A percentile compares a stretch with the other conserved stretches of the same genome.
Evolutionary conservation across 2,888 invertebrate species (phyloP).

Genomic region (Temnothorax ravouxi): DNA sequence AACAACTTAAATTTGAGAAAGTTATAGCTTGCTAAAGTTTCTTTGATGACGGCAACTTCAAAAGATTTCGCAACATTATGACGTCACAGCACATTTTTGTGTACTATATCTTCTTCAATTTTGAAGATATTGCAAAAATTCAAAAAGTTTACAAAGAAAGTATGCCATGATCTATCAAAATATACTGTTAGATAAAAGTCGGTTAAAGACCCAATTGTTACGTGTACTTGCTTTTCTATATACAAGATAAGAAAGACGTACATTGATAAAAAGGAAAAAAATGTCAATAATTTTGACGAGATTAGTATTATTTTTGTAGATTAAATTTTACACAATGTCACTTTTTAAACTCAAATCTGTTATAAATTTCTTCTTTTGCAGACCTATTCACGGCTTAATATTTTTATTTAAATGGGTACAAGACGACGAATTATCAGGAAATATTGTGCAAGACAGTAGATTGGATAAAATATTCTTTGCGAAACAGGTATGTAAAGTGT

Average conservation of each 20-base stretch:
- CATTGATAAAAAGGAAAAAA: not conserved
- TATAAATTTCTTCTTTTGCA: constrained; percentile 85
- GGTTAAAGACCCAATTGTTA: too few relatives aligned
- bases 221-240: not conserved
- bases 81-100: too few relatives aligned
- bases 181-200: too few relatives aligned
- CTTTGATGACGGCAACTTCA: too few relatives aligned
- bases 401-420: constrained; percentile 98
- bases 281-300: not conserved
- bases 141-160: too few relatives aligned
- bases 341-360: not conserved
- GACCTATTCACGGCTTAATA: constrained; percentile 99
- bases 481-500: constrained; percentile 91
- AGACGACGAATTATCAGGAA: constrained; percentile 93
- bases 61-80: too few relatives aligned
- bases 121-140: too few relatives aligned
- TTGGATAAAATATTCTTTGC: constrained; percentile 98
- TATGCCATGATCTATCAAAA: too few relatives aligned
- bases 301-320: not conserved
- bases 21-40: too few relatives aligned
- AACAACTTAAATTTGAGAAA: too few relatives aligned
- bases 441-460: constrained; percentile 93
- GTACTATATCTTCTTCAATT: too few relatives aligned
- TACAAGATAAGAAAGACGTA: not conserved
- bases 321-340: not conserved